Evolutionary conservation across 2,113 vertebrate genomes (phyloP).

Genomic region (Clinocottus analis): DNA sequence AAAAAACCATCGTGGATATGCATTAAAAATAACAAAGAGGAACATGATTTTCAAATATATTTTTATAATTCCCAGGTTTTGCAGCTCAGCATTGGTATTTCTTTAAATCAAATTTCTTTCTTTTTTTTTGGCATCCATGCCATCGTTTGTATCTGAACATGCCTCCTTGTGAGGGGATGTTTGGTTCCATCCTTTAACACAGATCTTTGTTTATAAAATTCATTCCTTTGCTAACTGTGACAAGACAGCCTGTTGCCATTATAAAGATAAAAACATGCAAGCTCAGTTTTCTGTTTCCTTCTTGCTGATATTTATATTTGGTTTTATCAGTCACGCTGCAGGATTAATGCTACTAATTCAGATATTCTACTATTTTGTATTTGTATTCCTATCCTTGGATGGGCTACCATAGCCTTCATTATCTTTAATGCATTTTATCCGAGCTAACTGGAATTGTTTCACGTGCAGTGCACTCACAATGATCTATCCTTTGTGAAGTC

Average conservation of each 20-base stretch:
- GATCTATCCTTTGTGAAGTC: constrained; percentile 48
- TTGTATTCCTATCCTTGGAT: constrained; percentile 14
- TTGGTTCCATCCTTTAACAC: constrained; percentile 9
- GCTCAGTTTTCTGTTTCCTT: constrained; percentile 33
- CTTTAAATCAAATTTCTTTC: not conserved
- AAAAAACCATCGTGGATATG: not conserved
- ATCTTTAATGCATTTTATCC: constrained; percentile 54
- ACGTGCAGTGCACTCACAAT: constrained; percentile 42
- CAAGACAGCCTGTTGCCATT: constrained; percentile 21
- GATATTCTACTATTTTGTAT: constrained; percentile 38
- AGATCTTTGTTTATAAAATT: constrained; percentile 27
- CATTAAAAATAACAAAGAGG: not conserved
- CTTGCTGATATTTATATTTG: constrained; percentile 19
- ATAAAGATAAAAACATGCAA: constrained; percentile 27
- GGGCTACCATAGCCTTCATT: constrained; percentile 38
- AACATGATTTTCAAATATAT: not conserved
- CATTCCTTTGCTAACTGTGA: constrained; percentile 34
- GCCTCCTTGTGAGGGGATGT: not conserved
- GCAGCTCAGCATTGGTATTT: not conserved
- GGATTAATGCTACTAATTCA: constrained; percentile 41
- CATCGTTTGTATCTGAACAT: not conserved
- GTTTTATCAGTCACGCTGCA: constrained; percentile 19
- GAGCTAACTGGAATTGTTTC: constrained; percentile 45
- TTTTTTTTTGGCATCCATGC: not conserved
- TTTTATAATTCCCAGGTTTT: not conserved